Evolutionary conservation across 2,797 vertebrate genomes (phyloP).

Genomic region (Schizopygopsis malacanthus): DNA sequence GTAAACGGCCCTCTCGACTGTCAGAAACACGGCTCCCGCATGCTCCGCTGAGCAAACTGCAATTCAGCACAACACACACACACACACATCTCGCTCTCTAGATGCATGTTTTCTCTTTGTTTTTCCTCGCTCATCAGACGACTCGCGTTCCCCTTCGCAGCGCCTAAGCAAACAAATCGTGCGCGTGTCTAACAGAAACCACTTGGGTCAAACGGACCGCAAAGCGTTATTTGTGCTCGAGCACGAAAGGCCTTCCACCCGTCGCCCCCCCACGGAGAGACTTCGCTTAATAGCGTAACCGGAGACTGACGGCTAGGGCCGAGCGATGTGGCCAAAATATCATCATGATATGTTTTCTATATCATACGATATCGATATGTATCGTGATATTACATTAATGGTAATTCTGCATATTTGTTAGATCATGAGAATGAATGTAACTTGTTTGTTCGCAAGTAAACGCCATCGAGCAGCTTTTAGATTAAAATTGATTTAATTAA

Average conservation of each 20-base stretch:
- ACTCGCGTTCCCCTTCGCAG: slow-evolving; percentile 36
- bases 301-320: not conserved
- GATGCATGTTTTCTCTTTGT: slow-evolving; percentile 22
- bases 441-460: too few species aligned
- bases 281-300: not conserved
- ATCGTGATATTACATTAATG: not conserved
- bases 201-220: slow-evolving; percentile 43
- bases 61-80: slow-evolving; percentile 63
- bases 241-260: not conserved
- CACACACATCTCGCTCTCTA: slow-evolving; percentile 39
- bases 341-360: not conserved
- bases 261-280: slow-evolving; percentile 42
- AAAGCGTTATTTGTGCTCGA: slow-evolving; percentile 27
- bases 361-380: not conserved
- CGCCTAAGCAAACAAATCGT: slow-evolving; percentile 52
- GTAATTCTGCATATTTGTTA: not conserved
- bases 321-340: not conserved
- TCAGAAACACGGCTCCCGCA: slow-evolving; percentile 73
- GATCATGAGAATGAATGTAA: not conserved
- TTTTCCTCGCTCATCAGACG: slow-evolving; percentile 35
- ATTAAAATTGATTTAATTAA: too few species aligned
- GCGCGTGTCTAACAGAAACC: slow-evolving; percentile 47
- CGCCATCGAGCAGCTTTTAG: too few species aligned
- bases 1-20: slow-evolving; percentile 65
- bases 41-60: slow-evolving; percentile 72